Conservation (phyloP, 2,888 invertebrate species). For the Deilephila porcellus region DNA sequence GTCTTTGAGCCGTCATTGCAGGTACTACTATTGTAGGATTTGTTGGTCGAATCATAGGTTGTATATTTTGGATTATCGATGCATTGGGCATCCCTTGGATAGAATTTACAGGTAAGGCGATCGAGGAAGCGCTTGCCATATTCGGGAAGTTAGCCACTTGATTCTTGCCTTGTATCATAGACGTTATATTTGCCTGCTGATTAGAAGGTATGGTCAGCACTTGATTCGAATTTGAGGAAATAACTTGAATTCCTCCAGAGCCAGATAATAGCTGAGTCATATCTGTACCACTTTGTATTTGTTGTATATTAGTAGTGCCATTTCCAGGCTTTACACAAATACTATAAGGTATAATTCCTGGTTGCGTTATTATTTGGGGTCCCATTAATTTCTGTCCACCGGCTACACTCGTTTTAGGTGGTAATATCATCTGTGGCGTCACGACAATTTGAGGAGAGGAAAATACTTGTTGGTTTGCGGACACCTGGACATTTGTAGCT, state of each 20-base stretch:
- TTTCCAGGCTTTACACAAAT: conserved; percentile 80
- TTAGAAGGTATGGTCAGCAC: conserved; percentile 77
- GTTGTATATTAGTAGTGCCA: conserved; percentile 72
- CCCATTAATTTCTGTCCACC: conserved; percentile 73
- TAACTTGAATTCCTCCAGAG: conserved; percentile 79
- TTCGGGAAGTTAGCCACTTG: conserved; percentile 79
- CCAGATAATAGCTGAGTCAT: conserved; percentile 78
- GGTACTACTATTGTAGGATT: conserved; percentile 80
- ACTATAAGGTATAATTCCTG: conserved; percentile 76
- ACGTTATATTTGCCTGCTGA: conserved; percentile 67
- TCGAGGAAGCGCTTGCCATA: conserved; percentile 81
- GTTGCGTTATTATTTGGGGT: conserved; percentile 78
- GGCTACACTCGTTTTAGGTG: conserved; percentile 74
- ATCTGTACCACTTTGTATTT: conserved; percentile 73
- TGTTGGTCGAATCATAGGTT: conserved; percentile 80
- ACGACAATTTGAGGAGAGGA: conserved; percentile 82
- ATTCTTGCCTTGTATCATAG: conserved; percentile 77
- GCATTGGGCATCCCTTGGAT: conserved; percentile 78
- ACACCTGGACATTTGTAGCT: conserved; percentile 77
- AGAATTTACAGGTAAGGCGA: conserved; percentile 78
- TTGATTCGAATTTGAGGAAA: conserved; percentile 82
- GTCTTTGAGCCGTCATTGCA: conserved; percentile 76
- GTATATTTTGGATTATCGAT: conserved; percentile 80
- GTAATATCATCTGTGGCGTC: conserved; percentile 79
- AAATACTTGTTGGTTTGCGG: conserved; percentile 74